phyloP scores from a whole-genome alignment of 1,140 invertebrate genomes.

The Bombus pyrosoma region DNA sequence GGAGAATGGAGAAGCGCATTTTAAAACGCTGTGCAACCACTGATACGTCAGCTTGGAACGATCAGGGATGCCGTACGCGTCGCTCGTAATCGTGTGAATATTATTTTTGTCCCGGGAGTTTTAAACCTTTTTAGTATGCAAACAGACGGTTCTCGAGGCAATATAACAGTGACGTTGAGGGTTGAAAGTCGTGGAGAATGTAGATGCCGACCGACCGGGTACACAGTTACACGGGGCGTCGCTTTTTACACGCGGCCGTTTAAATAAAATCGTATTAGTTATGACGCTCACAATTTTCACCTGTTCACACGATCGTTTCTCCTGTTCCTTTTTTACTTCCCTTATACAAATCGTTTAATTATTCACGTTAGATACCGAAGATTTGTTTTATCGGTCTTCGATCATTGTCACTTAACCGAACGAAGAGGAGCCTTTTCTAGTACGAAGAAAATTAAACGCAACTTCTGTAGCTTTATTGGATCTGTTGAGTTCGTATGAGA shows the following conservation, averaged over 20 bases:
- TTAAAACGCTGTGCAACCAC: constrained; percentile 12
- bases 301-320: not conserved
- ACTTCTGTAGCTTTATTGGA: too few relatives aligned
- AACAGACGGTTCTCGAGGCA: constrained; percentile 74
- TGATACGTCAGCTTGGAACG: constrained; percentile 37
- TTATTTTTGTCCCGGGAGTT: constrained; percentile 76
- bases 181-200: constrained; percentile 51
- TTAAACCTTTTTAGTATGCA: constrained; percentile 79
- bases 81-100: constrained; percentile 67
- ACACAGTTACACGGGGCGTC: constrained; percentile 48
- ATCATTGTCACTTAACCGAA: too few relatives aligned
- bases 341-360: not conserved
- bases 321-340: not conserved
- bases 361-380: not conserved
- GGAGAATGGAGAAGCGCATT: not conserved
- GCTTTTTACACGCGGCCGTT: constrained; percentile 67
- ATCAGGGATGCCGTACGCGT: constrained; percentile 30
- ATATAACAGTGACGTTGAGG: constrained; percentile 68
- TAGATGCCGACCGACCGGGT: constrained; percentile 7
- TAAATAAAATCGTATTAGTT: constrained; percentile 44
- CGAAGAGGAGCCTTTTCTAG: too few relatives aligned
- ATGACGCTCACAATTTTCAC: constrained; percentile 17
- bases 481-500: not conserved
- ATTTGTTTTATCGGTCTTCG: not conserved
- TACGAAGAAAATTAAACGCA: too few relatives aligned